A percentile compares a stretch with the other conserved stretches of the same genome.
These are phyloP conservation scores for Oryzias melastigma DNA, from an alignment of 2,113 vertebrate genomes.

Conservation along the genomic window DNA sequence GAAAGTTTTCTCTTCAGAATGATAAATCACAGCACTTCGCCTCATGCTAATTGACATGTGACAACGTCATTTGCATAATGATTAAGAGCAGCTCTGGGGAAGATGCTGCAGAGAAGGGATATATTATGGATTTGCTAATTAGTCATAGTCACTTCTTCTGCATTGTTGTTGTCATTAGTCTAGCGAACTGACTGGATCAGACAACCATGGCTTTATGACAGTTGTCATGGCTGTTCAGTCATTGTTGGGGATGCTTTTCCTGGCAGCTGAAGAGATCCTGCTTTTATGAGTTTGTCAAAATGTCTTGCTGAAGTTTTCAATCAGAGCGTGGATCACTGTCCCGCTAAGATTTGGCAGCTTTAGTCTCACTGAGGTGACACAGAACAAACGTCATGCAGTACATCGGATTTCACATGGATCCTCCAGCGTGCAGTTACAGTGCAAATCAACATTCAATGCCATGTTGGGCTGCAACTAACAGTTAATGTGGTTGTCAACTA, in stretches of 20 bases:
- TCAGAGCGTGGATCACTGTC: conserved; percentile 24
- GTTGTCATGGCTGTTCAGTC: conserved; percentile 72
- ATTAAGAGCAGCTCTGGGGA: conserved; percentile 75
- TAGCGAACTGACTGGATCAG: conserved; percentile 75
- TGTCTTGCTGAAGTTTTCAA: conserved; percentile 41
- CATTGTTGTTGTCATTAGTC: conserved; percentile 68
- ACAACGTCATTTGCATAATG: conserved; percentile 80
- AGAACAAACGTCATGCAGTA: background rate
- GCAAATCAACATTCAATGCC: too few relatives aligned
- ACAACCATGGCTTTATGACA: conserved; percentile 76
- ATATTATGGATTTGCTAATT: conserved; percentile 81
- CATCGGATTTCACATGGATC: too few relatives aligned
- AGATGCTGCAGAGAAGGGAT: conserved; percentile 73
- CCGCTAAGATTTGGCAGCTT: conserved; percentile 5
- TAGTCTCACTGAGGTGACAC: conserved; percentile 6
- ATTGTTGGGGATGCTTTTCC: conserved; percentile 63
- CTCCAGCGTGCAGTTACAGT: too few relatives aligned
- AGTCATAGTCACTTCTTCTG: conserved; percentile 70
- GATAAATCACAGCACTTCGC: conserved; percentile 75
- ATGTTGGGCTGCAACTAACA: too few relatives aligned
- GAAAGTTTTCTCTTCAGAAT: conserved; percentile 70
- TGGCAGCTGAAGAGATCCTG: conserved; percentile 45
- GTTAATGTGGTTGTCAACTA: too few relatives aligned
- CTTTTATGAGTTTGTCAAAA: conserved; percentile 48
- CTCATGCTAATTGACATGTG: conserved; percentile 76